Percentiles rank a stretch among this genome's conserved stretches.
phyloP scores from a whole-genome alignment of 1,140 invertebrate species.

The Drosophila ohnishii region DNA sequence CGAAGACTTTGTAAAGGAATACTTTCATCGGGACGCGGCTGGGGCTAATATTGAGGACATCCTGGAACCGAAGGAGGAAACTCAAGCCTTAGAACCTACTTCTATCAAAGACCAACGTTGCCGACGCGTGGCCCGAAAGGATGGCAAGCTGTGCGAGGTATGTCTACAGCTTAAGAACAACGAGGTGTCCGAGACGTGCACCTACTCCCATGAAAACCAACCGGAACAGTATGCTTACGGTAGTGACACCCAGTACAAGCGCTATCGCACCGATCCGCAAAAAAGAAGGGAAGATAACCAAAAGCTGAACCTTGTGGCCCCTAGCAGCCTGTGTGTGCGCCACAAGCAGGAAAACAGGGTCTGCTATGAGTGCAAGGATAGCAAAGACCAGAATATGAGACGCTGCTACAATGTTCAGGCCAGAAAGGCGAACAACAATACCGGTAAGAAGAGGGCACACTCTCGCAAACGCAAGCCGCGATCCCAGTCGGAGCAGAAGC shows the following conservation, averaged over 20 bases:
- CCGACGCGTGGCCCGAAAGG: slow-evolving; percentile 22
- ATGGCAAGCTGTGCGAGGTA: slow-evolving; percentile 61
- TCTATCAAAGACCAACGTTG: slow-evolving; percentile 38
- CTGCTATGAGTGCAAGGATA: slow-evolving; percentile 66
- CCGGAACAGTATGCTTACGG: slow-evolving; percentile 65
- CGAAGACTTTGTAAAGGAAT: slow-evolving; percentile 70
- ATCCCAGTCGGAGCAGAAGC: slow-evolving; percentile 45
- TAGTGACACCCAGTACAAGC: slow-evolving; percentile 58
- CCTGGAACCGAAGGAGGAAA: slow-evolving; percentile 22
- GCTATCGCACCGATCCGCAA: slow-evolving; percentile 35
- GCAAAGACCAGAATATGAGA: slow-evolving; percentile 36
- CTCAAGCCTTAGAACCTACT: slow-evolving; percentile 29
- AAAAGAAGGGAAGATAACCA: slow-evolving; percentile 9
- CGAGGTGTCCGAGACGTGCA: slow-evolving; percentile 72
- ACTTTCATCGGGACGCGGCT: slow-evolving; percentile 58
- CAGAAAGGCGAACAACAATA: slow-evolving; percentile 6
- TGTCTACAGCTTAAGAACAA: slow-evolving; percentile 62
- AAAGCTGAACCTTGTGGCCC: slow-evolving; percentile 9
- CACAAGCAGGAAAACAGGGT: slow-evolving; percentile 34
- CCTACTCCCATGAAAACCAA: slow-evolving; percentile 59
- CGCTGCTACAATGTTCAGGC: slow-evolving; percentile 56
- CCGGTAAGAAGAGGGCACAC: background rate
- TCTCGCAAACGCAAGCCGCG: slow-evolving; percentile 12
- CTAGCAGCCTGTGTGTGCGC: slow-evolving; percentile 60
- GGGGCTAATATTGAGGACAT: slow-evolving; percentile 15